phyloP scores from a whole-genome alignment of 2,113 vertebrate genomes.

The Odontophorus gujanensis region DNA sequence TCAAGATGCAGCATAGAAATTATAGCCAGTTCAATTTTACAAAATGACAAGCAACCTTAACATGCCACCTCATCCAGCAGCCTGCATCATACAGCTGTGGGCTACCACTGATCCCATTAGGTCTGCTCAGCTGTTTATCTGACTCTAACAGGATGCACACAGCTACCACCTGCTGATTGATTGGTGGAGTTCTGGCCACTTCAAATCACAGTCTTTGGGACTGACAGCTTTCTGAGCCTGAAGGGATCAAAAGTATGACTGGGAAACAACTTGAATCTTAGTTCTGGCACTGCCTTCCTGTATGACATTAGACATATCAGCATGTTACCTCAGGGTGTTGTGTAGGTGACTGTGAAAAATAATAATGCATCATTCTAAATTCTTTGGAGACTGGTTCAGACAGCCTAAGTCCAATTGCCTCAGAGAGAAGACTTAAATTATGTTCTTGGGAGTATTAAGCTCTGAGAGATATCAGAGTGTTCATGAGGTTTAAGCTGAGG shows the following conservation, averaged over 20 bases:
- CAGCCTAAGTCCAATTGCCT: not conserved
- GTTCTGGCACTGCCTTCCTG: not conserved
- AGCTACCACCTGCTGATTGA: not conserved
- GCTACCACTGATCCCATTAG: slow-evolving; percentile 32
- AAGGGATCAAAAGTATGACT: not conserved
- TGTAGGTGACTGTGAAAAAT: slow-evolving; percentile 57
- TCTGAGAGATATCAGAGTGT: slow-evolving; percentile 25
- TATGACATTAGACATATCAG: slow-evolving; percentile 24
- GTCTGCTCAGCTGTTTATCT: slow-evolving; percentile 39
- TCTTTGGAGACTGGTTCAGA: slow-evolving; percentile 8
- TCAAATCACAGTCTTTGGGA: not conserved
- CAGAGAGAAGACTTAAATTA: slow-evolving; percentile 34
- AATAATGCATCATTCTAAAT: slow-evolving; percentile 46
- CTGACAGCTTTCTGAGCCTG: not conserved
- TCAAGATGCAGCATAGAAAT: not conserved
- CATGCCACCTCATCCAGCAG: not conserved
- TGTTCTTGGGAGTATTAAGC: slow-evolving; percentile 31
- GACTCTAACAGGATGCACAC: slow-evolving; percentile 5
- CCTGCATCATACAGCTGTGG: not conserved
- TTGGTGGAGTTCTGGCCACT: slow-evolving; percentile 16
- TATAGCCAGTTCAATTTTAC: not conserved
- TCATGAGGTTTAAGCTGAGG: slow-evolving; percentile 29
- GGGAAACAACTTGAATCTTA: slow-evolving; percentile 23
- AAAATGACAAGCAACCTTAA: not conserved
- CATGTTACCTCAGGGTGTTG: slow-evolving; percentile 32